Base-by-base conservation (phyloP, 2,797 vertebrate species). In the Platyrinchus mystaceus region DNA sequence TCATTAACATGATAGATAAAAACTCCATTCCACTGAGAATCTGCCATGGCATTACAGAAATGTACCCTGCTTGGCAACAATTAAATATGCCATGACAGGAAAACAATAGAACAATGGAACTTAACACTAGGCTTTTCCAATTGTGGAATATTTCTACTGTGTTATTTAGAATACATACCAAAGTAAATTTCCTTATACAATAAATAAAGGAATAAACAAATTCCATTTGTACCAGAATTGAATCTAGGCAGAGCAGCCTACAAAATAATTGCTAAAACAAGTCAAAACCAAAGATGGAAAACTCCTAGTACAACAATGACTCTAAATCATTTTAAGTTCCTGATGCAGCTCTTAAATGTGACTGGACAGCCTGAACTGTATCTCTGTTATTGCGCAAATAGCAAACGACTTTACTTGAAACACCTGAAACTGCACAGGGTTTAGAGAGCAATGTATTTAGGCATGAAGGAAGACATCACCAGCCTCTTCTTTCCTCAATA, bases 1-100 rank as follows among this genome's bases (percentile, higher is more conserved):
- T 94, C 92, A 93, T 97, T 96, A 95, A 84, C 59, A n/a, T 71
- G 30, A 75, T 92, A 97, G 90, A 94, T 92, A 96, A 95, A 95
- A 93, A 87, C 71, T 89, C 53, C 53, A 49, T 80, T 95, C 71
- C 68, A 32, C 84, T 71, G 46, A 82, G 87, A 94, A 80, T 90
- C 49, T 93, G 71, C 87, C 36, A 56, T 2, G 1, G 37, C 28
- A 49, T 71, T 90, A 83, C 49, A 83, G 69, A 85, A 95, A 70
- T n/a, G 49, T 56, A 58, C 55, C 53, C 69, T 69, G 53, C 82
- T 50, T 91, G 81, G 92, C 79, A 91, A 52, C 18, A 10, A 85
- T 75, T 93, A 92, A 89, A 87, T 83, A 80, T n/a, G n/a, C 30
- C 75, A 32, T 19, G 69, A 71, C 37, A 86, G 43, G 58, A 83